Conservation (phyloP, 2,797 vertebrate species). For the Phoeniculus purpureus region DNA sequence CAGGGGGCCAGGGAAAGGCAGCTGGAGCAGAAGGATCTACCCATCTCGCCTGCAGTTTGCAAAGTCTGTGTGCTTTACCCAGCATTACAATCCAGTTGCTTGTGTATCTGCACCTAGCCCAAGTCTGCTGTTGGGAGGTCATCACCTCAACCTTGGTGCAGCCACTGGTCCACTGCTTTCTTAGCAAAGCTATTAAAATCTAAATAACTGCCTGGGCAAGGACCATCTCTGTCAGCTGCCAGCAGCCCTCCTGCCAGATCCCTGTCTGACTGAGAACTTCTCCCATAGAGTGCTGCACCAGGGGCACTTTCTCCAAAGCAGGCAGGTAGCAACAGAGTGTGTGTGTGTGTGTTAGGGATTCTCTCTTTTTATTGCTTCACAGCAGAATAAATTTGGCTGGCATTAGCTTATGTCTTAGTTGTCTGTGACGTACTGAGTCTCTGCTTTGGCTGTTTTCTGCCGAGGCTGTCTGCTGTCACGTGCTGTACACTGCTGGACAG, state of each 20-base stretch:
- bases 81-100: not conserved
- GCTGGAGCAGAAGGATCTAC: not conserved
- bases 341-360: not conserved
- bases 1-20: not conserved
- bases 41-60: not conserved
- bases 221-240: not conserved
- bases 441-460: not conserved
- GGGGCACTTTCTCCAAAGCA: not conserved
- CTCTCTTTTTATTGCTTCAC: not conserved
- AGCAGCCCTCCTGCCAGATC: not conserved
- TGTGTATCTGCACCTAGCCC: not conserved
- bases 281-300: not conserved
- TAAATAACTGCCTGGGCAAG: not conserved
- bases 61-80: not conserved
- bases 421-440: not conserved
- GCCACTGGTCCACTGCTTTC: not conserved
- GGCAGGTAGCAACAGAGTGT: not conserved
- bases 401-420: not conserved
- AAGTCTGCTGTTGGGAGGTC: not conserved
- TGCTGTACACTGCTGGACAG: not conserved
- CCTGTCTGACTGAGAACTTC: not conserved
- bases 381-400: not conserved
- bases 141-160: not conserved
- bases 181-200: constrained; percentile 27
- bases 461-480: not conserved